Base-by-base conservation (phyloP, 2,797 vertebrate genomes). In the Sebastes diaconus region DNA sequence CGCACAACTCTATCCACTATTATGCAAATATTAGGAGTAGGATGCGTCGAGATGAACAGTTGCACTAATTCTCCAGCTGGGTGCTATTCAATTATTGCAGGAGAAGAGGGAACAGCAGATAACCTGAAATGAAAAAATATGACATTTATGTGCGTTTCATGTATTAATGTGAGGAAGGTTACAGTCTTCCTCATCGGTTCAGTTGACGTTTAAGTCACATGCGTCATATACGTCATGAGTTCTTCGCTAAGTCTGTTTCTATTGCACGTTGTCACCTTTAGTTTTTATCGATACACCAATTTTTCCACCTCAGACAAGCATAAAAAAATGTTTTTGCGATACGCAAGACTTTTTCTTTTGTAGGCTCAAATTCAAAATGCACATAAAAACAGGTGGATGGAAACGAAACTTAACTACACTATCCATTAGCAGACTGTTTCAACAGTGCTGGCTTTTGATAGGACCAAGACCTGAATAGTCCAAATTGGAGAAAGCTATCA, bases 341-440 rank as follows among this genome's bases (percentile, higher is more conserved):
- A 50, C 6, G 16, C 0, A 52, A n/a, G 50, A 20, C 20, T 52
- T 52, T 52, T 52, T 52, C 20, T 52, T 52, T 52, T 52, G 18
- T 10, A 46, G 1, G 50, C 50, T 52, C 3, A 52, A 52, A 52
- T 52, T 52, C 0, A 52, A 52, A 52, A n/a, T 20, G 20, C 50
- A 9, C 7, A 52, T 52, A 2, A 20, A 52, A 52, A 0, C 50
- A 52, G 1, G 42, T 46, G 42, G 13, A 39, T 39, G 36, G 13
- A 39, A 39, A 39, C 13, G 36, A 1, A 0, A 39, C 0, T 39
- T 39, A 39, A 39, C 36, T 39, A 39, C 13, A 39, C 36, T 6
- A 0, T 0, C 36, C 36, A 39, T 39, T 39, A 39, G 36, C 36
- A 39, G 36, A 39, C 36, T 14, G 0, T 1, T 0, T 0, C 42